Conservation (phyloP, 1,140 invertebrate species). For the Zaprionus capensis region DNA sequence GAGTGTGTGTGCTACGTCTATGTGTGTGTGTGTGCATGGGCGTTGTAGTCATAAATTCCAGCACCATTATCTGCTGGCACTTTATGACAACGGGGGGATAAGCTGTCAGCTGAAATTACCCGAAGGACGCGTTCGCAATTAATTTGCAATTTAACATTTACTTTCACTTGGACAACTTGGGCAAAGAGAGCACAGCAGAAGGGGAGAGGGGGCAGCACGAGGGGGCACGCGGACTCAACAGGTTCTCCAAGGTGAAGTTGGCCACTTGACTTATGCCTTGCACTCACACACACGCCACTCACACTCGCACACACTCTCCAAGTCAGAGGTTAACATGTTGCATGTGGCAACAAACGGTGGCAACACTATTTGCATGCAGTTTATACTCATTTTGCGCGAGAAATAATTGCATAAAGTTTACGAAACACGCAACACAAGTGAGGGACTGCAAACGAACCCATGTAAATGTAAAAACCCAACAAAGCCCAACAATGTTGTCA, state of each 20-base stretch:
- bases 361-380: slow-evolving; percentile 57
- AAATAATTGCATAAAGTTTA: slow-evolving; percentile 72
- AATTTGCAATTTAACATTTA: slow-evolving; percentile 58
- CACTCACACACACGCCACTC: slow-evolving; percentile 14
- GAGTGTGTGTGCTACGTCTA: neutral
- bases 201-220: neutral
- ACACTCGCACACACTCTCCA: slow-evolving; percentile 23
- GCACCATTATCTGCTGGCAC: slow-evolving; percentile 60
- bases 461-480: slow-evolving; percentile 19
- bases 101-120: slow-evolving; percentile 53
- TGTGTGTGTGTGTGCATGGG: slow-evolving; percentile 31
- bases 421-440: slow-evolving; percentile 56
- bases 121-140: slow-evolving; percentile 45
- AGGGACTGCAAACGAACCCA: slow-evolving; percentile 15
- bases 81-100: slow-evolving; percentile 58
- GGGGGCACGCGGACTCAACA: slow-evolving; percentile 68
- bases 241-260: slow-evolving; percentile 73
- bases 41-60: slow-evolving; percentile 59
- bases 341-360: slow-evolving; percentile 49
- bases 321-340: slow-evolving; percentile 69
- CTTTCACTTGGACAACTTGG: slow-evolving; percentile 4
- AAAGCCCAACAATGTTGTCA: slow-evolving; percentile 56
- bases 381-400: slow-evolving; percentile 62
- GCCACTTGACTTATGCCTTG: slow-evolving; percentile 49
- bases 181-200: neutral